Base-by-base conservation (phyloP, 2,888 invertebrate genomes). In the Deilephila elpenor region DNA sequence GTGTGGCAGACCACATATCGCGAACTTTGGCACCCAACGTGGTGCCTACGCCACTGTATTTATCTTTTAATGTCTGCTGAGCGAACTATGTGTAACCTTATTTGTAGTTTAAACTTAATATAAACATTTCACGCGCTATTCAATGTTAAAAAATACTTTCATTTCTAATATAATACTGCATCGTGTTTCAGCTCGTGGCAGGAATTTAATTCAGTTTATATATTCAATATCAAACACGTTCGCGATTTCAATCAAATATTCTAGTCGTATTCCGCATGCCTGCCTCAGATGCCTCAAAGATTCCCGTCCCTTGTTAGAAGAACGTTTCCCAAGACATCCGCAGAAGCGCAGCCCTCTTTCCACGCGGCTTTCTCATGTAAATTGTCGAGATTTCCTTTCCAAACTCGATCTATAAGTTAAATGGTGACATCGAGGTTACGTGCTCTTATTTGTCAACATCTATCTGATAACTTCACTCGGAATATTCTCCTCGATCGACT, bases 1-100 rank as follows among this genome's bases (percentile, higher is more conserved):
- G 89, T 91, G 93, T 86, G 93, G 93, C 89, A 85, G 84, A 86
- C 93, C 94, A 89, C 94, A 94, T 90, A 93, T 93, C 93, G 91
- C 89, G 87, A 93, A 94, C 91, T 94, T 93, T 92, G 90, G 89
- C 92, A 90, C 91, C 90, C 89, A 85, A 88, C 88, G 87, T 84
- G 87, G 84, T 84, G 82, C 87, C 82, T 83, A 81, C 79, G 80
- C 84, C 86, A 85, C 86, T 85, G 83, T 90, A 91, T 91, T 91
- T 92, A 91, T 92, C 89, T 91, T 91, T 89, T 88, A 88, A 89
- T 89, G 89, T 88, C 89, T 86, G 86, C 84, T 83, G 82, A 82
- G 84, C 86, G 67, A 67, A 67, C 67, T 67, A 67, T 67, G 67
- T 51, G 67, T 25, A 67, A 67, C 67, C 67, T 67, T 67, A 67